Conservation (phyloP, 2,113 vertebrate species). For the Motacilla alba region DNA sequence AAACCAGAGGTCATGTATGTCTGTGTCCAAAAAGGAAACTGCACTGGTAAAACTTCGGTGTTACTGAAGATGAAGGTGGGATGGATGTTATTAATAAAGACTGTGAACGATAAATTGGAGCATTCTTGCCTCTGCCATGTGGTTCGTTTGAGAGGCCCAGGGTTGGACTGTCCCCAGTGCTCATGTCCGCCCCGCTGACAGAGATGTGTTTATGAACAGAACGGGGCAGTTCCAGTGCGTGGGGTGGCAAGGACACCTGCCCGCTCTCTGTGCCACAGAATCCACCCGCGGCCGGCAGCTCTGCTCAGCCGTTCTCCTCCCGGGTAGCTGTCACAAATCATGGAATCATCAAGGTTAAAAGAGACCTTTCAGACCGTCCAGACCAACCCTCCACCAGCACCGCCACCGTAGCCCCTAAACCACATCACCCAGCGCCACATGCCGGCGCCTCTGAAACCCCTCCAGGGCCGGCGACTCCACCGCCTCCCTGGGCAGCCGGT, state of each 20-base stretch:
- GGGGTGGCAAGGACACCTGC: neutral
- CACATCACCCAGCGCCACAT: neutral
- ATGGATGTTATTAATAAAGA: neutral
- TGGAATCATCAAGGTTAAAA: rapidly evolving
- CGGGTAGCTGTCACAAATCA: neutral
- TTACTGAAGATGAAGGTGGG: neutral
- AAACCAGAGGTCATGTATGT: neutral
- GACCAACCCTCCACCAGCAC: neutral
- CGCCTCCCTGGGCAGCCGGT: neutral
- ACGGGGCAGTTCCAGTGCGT: rapidly evolving
- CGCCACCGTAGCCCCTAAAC: neutral
- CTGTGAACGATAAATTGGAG: neutral
- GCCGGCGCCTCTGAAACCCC: neutral
- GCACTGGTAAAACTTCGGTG: neutral
- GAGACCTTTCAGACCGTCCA: neutral
- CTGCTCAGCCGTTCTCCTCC: neutral
- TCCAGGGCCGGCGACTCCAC: neutral
- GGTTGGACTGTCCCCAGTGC: rapidly evolving
- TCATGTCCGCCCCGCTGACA: rapidly evolving
- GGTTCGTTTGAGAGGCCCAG: rapidly evolving
- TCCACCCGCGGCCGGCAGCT: neutral
- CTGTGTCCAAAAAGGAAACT: neutral
- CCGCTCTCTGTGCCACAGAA: rapidly evolving
- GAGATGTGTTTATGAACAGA: neutral
- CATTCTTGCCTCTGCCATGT: neutral